Conservation (phyloP, 1,140 invertebrate species). For the Lineus longissimus region DNA sequence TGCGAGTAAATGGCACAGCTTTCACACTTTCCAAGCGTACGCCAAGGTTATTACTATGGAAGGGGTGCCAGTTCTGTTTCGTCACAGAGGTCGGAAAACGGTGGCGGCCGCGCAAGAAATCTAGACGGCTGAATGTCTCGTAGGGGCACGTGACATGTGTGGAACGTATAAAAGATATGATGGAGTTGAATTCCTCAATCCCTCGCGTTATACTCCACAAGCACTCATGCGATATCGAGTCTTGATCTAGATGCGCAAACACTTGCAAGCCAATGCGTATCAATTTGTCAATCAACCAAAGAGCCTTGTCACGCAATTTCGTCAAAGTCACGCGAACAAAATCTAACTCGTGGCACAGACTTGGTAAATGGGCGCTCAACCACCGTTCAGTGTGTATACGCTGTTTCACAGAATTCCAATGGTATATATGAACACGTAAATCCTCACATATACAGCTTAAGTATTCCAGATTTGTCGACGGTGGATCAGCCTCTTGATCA, state of each 20-base stretch:
- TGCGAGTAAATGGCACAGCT: conserved; percentile 40
- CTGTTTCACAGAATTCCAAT: conserved; percentile 51
- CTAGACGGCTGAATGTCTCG: too few species aligned
- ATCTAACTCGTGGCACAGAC: conserved; percentile 37
- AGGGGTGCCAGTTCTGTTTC: too few species aligned
- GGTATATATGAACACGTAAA: conserved; percentile 42
- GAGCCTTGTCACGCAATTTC: conserved; percentile 32
- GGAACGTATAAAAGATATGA: conserved; percentile 19
- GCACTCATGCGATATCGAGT: conserved; percentile 37
- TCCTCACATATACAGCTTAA: conserved; percentile 49
- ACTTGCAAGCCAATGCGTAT: conserved; percentile 48
- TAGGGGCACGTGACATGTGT: not conserved
- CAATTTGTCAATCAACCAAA: conserved; percentile 48
- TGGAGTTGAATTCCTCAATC: conserved; percentile 50
- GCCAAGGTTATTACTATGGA: too few species aligned
- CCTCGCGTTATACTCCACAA: conserved; percentile 49
- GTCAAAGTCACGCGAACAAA: conserved; percentile 29
- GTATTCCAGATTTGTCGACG: conserved; percentile 44
- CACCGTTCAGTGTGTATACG: conserved; percentile 40
- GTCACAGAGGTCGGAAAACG: too few species aligned
- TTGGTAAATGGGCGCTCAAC: conserved; percentile 35
- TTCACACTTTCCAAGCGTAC: conserved; percentile 24
- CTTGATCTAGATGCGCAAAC: conserved; percentile 46
- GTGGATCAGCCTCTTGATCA: conserved; percentile 30
- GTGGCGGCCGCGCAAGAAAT: too few species aligned